A percentile compares a stretch with the other conserved stretches of the same genome.
Conservation (phyloP, 2,888 invertebrate genomes). For the Macrophya annulata region DNA sequence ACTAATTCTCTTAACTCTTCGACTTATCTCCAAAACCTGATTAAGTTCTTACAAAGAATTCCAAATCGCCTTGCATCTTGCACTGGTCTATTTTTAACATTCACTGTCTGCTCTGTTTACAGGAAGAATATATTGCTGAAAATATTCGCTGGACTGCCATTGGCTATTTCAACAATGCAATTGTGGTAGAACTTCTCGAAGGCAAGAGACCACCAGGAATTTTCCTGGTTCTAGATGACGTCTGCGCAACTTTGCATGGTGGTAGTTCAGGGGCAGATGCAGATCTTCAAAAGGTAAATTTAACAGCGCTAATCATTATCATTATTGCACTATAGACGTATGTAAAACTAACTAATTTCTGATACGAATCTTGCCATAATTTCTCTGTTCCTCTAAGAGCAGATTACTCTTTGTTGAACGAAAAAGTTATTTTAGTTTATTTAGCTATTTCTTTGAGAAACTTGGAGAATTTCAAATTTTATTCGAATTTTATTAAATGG, state of each 20-base stretch:
- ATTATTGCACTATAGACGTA: background rate
- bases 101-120: conserved; percentile 50
- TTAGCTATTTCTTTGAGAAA: background rate
- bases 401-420: background rate
- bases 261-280: conserved; percentile 84
- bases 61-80: background rate
- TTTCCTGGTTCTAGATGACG: conserved; percentile 85
- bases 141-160: conserved; percentile 86
- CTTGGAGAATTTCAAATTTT: background rate
- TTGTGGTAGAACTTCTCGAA: conserved; percentile 87
- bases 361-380: conserved; percentile 25
- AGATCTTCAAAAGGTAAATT: conserved; percentile 80
- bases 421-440: background rate
- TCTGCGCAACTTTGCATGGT: conserved; percentile 86
- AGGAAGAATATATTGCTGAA: conserved; percentile 86
- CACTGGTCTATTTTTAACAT: background rate
- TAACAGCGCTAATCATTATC: background rate
- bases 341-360: background rate
- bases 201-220: conserved; percentile 84
- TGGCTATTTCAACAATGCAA: conserved; percentile 85
- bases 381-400: background rate
- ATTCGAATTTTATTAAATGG: no score
- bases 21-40: background rate
- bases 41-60: background rate
- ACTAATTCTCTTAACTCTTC: background rate